Conservation (phyloP, 2,888 invertebrate genomes). For the Cartodere bifasciata region DNA sequence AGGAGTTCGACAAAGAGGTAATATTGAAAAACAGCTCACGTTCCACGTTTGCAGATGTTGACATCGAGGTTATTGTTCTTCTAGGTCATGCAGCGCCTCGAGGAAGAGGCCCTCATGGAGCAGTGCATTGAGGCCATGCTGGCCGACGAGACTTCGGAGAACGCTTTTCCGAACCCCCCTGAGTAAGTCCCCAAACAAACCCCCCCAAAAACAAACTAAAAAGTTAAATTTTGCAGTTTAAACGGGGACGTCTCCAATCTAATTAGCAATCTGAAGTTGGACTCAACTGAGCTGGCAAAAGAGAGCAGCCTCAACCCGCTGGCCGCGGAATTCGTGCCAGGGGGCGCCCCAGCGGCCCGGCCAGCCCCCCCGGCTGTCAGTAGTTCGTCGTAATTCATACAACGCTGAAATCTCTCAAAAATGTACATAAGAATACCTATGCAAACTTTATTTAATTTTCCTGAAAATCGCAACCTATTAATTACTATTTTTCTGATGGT, state of each 20-base stretch:
- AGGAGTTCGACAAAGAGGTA: slow-evolving; percentile 85
- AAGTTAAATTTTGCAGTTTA: slow-evolving; percentile 15
- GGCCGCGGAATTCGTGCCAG: slow-evolving; percentile 74
- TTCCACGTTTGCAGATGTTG: too few species aligned
- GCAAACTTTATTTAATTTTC: background rate
- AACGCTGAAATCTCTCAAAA: background rate
- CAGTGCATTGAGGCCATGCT: slow-evolving; percentile 78
- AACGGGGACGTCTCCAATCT: slow-evolving; percentile 22
- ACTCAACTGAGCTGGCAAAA: slow-evolving; percentile 36
- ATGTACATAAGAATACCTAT: background rate
- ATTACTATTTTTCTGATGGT: slow-evolving; percentile 6
- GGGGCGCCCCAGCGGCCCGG: slow-evolving; percentile 9
- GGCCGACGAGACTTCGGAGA: slow-evolving; percentile 47
- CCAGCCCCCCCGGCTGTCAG: slow-evolving; percentile 3
- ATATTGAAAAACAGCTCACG: slow-evolving; percentile 7
- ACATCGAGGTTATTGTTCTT: too few species aligned
- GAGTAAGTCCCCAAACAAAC: too few species aligned
- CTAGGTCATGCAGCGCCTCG: slow-evolving; percentile 72
- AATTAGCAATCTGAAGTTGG: slow-evolving; percentile 29
- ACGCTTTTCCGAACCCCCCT: slow-evolving; percentile 24
- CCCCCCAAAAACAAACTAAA: too few species aligned
- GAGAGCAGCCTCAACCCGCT: slow-evolving; percentile 67
- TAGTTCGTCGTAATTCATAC: slow-evolving; percentile 7
- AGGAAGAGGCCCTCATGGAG: slow-evolving; percentile 79
- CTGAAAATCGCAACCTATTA: background rate